Evolutionary conservation across 64 coral and sea anemone genomes (phyloP), one percentile per base, ranked within the genome.

Genomic region (Dendronephthya gigantea): DNA sequence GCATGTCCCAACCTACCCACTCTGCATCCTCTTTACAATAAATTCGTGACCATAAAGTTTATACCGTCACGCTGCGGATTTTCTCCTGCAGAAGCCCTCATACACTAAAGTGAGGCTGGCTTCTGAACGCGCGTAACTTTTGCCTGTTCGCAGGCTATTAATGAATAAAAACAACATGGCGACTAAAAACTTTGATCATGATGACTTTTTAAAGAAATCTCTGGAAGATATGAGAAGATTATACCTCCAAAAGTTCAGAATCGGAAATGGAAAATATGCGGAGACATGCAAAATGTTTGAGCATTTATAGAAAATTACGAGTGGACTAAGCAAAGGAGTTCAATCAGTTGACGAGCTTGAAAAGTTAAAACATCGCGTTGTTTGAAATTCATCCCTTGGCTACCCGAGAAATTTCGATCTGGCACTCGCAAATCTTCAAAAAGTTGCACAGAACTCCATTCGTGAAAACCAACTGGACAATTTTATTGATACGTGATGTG

Each of bases 401-500:
- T 75, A 37, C 35, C 35, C n/a, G 30, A 16, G 69, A 75, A 75
- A 75, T 75, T 34, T 75, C 69, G 34, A 75, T 75, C 12, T 70
- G 66, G 66, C 66, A 70, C 27, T 70, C 66, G 30, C 66, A 70
- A 70, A 70, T 70, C 66, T 75, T 75, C n/a, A 75, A 75, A 75
- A 31, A 37, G 25, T 37, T 27, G 34, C 30, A 30, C 1, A 31
- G 69, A 31, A 75, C 69, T 31, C 69, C 69, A 75, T 75, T 75
- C 30, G 69, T 75, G 69, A 75, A 75, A 37, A 75, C 69, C 69
- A 27, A 27, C 69, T 75, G 69, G 69, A 75, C 28, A 75, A 75
- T 75, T 75, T 75, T 75, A 75, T 29, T 33, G 22, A 31, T 75
- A 75, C 0, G 69, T 7, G 69, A 75, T 75, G 69, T 75, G 69